phyloP scores from a whole-genome alignment of 2,888 invertebrate species.

The Drosophila cyrtoloma region DNA sequence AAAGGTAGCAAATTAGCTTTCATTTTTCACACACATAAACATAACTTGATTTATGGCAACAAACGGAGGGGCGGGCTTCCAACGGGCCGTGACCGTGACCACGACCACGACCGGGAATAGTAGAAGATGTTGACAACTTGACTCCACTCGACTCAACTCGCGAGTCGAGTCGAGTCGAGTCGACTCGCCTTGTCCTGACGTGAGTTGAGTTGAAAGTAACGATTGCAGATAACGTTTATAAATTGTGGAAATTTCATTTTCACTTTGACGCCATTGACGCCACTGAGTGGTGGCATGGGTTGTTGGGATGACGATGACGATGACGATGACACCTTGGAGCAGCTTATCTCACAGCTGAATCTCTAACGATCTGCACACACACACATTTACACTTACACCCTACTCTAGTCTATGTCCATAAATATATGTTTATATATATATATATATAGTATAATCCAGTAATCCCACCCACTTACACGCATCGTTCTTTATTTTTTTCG shows the following conservation, averaged over 20 bases:
- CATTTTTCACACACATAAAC: conserved; percentile 74
- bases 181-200: not conserved
- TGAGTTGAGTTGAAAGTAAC: conserved; percentile 36
- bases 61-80: conserved; percentile 15
- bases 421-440: not conserved
- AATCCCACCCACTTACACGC: conserved; percentile 47
- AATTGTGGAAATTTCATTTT: conserved; percentile 79
- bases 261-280: conserved; percentile 54
- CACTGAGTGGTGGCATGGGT: not conserved
- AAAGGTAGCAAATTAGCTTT: conserved; percentile 81
- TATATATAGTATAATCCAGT: conserved; percentile 47
- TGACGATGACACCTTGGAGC: conserved; percentile 51
- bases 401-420: conserved; percentile 12
- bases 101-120: not conserved
- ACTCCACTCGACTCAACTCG: conserved; percentile 30
- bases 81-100: conserved; percentile 36
- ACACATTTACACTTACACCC: conserved; percentile 25
- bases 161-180: conserved; percentile 10
- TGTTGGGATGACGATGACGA: not conserved
- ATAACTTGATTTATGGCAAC: conserved; percentile 78
- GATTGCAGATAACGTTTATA: conserved; percentile 74
- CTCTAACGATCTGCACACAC: conserved; percentile 69
- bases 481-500: not conserved
- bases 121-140: conserved; percentile 67
- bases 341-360: conserved; percentile 60